Evolutionary conservation across 2,797 vertebrate species (phyloP).

Genomic region (Rachycentron canadum): DNA sequence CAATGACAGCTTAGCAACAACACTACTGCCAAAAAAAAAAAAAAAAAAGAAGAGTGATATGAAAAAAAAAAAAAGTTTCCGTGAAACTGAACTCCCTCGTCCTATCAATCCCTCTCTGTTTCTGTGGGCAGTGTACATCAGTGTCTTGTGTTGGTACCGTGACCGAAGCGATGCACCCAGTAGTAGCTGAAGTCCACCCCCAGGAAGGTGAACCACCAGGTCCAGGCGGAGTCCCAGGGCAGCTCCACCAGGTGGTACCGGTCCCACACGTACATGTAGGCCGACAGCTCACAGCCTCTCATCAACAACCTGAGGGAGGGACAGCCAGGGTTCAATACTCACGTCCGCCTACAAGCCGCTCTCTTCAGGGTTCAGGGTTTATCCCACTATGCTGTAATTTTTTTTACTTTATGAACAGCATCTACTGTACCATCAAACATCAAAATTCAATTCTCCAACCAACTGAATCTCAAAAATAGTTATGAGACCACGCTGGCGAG

Average conservation of each 20-base stretch:
- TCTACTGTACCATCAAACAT: background rate
- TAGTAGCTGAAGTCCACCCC: conserved; percentile 94
- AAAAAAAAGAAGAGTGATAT: background rate
- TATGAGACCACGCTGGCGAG: background rate
- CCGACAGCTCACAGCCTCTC: conserved; percentile 88
- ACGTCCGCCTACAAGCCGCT: background rate
- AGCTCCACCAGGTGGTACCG: conserved; percentile 88
- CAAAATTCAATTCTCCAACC: background rate
- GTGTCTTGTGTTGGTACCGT: conserved; percentile 83
- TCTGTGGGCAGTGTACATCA: background rate
- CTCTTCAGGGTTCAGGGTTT: background rate
- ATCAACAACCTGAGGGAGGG: conserved; percentile 82
- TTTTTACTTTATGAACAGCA: background rate
- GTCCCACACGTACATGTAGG: conserved; percentile 92
- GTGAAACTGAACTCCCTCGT: background rate
- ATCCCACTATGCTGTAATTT: background rate
- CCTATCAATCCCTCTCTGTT: background rate
- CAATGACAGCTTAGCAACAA: background rate
- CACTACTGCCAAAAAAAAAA: background rate
- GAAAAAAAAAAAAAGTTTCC: background rate
- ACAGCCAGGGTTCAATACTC: background rate
- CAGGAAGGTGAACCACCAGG: conserved; percentile 92
- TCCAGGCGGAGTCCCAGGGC: conserved; percentile 93
- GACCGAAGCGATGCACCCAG: conserved; percentile 92
- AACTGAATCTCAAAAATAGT: background rate